Evolutionary conservation across 2,113 vertebrate species (phyloP), one percentile per base, ranked within the genome.

Genomic region (Malurus melanocephalus): DNA sequence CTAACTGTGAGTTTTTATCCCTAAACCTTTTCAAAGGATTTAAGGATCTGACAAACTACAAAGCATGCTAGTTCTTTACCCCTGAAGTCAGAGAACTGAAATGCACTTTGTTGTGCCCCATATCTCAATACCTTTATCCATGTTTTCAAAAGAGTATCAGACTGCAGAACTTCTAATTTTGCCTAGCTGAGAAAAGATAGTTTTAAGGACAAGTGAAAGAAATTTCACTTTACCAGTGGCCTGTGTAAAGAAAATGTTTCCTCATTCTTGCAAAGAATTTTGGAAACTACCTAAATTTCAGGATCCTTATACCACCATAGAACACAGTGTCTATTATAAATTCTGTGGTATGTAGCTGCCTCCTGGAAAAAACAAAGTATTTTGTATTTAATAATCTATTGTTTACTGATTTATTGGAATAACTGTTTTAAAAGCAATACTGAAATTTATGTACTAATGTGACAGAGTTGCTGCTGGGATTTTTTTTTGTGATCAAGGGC

Each of bases 21-120:
- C 88, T 94, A 94, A 95, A 93, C 66, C 87, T 90, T 92, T 79
- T 87, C 87, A 90, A 90, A 81, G 94, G 94, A 94, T 95, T 95
- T 95, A 90, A 85, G 66, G 81, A 95, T 95, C 66, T 92, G 46
- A 76, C 13, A 79, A 95, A 95, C 74, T 91, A 95, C 87, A 90
- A 95, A 95, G 95, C 66, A 82, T 17, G 6, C n/a, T 14, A 42
- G 46, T 16, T 90, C 57, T 92, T 94, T 88, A 90, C 81, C 66
- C 46, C 55, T 72, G 24, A 93, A 83, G 45, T 67, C 64, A 71
- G 48, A 71, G 56, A 71, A 49, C 45, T 84, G 73, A 88, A 84
- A 84, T 75, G 42, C 10, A 45, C 80, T 93, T 83, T 90, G 40
- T 78, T 75, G 68, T 75, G 49, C 16, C 23, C 10, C 4, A 1